Percentiles rank a stretch among this genome's conserved stretches.
phyloP scores from a whole-genome alignment of 2,888 invertebrate species.

The Aproaerema taeniolella region DNA sequence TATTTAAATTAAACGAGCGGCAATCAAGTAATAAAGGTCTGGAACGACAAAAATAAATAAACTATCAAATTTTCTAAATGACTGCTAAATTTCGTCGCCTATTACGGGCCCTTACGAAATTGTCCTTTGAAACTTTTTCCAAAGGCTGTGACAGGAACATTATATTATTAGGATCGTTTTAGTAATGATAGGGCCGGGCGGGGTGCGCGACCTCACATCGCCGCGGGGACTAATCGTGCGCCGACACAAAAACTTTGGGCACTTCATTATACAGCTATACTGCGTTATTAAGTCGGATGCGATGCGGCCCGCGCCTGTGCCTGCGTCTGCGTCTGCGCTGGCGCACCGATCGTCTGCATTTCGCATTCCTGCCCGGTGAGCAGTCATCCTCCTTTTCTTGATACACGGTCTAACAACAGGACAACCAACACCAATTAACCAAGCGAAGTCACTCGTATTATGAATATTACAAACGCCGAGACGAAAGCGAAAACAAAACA shows the following conservation, averaged over 20 bases:
- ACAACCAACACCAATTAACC: conserved; percentile 41
- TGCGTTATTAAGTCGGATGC: conserved; percentile 30
- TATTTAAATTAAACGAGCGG: conserved; percentile 32
- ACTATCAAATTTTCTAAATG: conserved; percentile 54
- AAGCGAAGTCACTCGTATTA: background rate
- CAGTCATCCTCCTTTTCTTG: conserved; percentile 25
- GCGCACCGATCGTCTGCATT: no score
- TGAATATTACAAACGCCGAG: conserved; percentile 5
- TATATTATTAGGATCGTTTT: conserved; percentile 75
- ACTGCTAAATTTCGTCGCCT: conserved; percentile 60
- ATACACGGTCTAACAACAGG: conserved; percentile 12
- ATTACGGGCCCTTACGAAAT: conserved; percentile 58
- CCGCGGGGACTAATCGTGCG: conserved; percentile 62
- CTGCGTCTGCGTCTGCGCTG: conserved; percentile 23
- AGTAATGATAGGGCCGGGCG: conserved; percentile 71
- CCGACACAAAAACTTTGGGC: conserved; percentile 58
- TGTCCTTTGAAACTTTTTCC: conserved; percentile 64
- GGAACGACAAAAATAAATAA: conserved; percentile 45
- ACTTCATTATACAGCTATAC: conserved; percentile 56
- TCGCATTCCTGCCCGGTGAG: conserved; percentile 53
- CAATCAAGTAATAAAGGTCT: conserved; percentile 33
- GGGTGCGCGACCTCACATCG: conserved; percentile 55
- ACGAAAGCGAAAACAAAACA: conserved; percentile 26
- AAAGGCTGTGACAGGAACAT: conserved; percentile 73
- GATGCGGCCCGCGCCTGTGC: conserved; percentile 16